Evolutionary conservation across 2,797 vertebrate genomes (phyloP).

Genomic region (Notolepis coatsorum): DNA sequence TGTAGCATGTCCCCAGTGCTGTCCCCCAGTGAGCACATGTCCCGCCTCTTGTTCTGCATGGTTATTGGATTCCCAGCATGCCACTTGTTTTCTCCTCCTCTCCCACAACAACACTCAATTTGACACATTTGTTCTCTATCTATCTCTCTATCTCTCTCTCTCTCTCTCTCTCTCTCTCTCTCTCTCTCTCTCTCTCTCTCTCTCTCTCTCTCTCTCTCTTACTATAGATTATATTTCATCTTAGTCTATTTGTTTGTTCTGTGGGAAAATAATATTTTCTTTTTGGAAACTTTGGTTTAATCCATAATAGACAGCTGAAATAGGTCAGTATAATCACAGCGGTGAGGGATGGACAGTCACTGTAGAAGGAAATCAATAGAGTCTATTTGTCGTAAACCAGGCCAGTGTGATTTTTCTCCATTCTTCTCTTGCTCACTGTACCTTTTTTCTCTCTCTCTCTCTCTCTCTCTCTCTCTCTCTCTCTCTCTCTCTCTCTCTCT

Average conservation of each 20-base stretch:
- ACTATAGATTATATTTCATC: slow-evolving; percentile 81
- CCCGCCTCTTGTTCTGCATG: slow-evolving; percentile 55
- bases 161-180: slow-evolving; percentile 64
- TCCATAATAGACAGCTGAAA: slow-evolving; percentile 82
- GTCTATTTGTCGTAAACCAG: slow-evolving; percentile 88
- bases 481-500: slow-evolving; percentile 60
- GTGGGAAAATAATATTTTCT: slow-evolving; percentile 78
- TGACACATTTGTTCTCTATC: slow-evolving; percentile 73
- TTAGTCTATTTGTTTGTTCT: slow-evolving; percentile 81
- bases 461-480: slow-evolving; percentile 58
- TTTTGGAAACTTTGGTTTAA: slow-evolving; percentile 82
- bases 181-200: slow-evolving; percentile 55
- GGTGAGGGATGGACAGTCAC: slow-evolving; percentile 81
- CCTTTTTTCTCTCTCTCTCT: slow-evolving; percentile 58
- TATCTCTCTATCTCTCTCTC: slow-evolving; percentile 59
- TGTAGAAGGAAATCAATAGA: slow-evolving; percentile 87
- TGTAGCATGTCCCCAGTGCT: slow-evolving; percentile 44
- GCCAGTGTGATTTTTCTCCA: slow-evolving; percentile 84
- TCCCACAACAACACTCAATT: slow-evolving; percentile 72
- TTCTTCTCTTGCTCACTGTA: slow-evolving; percentile 70
- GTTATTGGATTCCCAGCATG: slow-evolving; percentile 81
- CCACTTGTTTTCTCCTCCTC: slow-evolving; percentile 63
- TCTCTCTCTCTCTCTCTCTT: slow-evolving; percentile 55
- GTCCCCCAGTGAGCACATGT: slow-evolving; percentile 50
- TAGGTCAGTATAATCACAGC: slow-evolving; percentile 87